These are phyloP conservation scores for Chaetodon trifascialis DNA, from an alignment of 2,113 vertebrate species.

Conservation along the genomic window DNA sequence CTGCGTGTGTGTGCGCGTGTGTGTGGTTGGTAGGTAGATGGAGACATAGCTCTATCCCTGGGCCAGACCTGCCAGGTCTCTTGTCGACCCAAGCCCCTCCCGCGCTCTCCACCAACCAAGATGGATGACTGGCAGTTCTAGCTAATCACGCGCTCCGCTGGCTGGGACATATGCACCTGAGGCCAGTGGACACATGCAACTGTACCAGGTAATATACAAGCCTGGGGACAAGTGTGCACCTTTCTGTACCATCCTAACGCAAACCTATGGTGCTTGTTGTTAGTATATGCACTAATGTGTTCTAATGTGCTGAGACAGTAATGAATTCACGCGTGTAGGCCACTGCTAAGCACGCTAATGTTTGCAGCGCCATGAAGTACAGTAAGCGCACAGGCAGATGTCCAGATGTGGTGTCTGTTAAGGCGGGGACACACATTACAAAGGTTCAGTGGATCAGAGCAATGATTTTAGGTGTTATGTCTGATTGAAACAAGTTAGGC, in stretches of 20 bases:
- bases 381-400: background rate
- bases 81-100: constrained; percentile 54
- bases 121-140: constrained; percentile 70
- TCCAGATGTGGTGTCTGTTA: background rate
- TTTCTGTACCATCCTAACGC: background rate
- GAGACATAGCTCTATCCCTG: constrained; percentile 45
- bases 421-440: background rate
- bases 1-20: constrained; percentile 35
- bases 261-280: constrained; percentile 4
- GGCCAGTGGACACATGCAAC: constrained; percentile 46
- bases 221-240: constrained; percentile 27
- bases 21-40: constrained; percentile 32
- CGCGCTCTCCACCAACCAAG: constrained; percentile 58
- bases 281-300: constrained; percentile 6
- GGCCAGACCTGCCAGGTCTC: constrained; percentile 49
- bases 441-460: too few relatives aligned
- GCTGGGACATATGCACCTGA: constrained; percentile 58
- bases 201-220: constrained; percentile 37
- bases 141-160: constrained; percentile 74
- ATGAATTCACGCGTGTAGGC: constrained; percentile 12
- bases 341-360: background rate
- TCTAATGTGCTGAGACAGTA: constrained; percentile 24
- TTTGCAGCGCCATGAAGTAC: background rate
- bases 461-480: background rate
- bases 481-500: background rate